phyloP scores from a whole-genome alignment of 2,888 invertebrate genomes.

The Mylabris sibirica region DNA sequence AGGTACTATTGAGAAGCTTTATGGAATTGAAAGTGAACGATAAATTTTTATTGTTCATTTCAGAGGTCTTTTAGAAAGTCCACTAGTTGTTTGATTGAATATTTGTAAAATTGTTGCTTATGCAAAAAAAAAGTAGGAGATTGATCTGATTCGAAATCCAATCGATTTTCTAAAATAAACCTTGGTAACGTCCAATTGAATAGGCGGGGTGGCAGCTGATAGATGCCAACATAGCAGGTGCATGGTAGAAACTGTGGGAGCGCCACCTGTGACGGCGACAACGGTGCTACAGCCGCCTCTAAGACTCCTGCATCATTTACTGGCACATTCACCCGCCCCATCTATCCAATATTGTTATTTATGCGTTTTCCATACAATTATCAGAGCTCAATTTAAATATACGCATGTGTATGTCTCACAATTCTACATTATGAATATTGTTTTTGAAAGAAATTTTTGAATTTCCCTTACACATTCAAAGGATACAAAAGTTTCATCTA shows the following conservation, averaged over 20 bases:
- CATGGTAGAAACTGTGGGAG: slow-evolving; percentile 45
- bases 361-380: neutral
- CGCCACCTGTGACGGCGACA: slow-evolving; percentile 44
- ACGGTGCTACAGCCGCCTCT: slow-evolving; percentile 1
- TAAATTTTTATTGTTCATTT: neutral
- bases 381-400: neutral
- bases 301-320: slow-evolving; percentile 9
- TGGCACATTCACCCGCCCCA: neutral
- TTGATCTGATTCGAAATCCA: neutral
- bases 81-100: too few species aligned
- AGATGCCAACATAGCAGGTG: slow-evolving; percentile 42
- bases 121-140: neutral
- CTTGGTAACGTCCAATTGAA: neutral
- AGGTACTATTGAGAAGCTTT: neutral
- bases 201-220: slow-evolving; percentile 23
- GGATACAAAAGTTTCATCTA: neutral
- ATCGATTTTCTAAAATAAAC: neutral
- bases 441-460: neutral
- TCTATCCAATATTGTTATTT: neutral
- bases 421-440: neutral
- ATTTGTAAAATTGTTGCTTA: too few species aligned
- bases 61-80: too few species aligned
- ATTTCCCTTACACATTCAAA: neutral
- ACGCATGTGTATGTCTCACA: neutral
- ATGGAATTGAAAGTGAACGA: neutral